Base-by-base conservation (phyloP, 2,113 vertebrate genomes). In the Ahaetulla prasina region DNA sequence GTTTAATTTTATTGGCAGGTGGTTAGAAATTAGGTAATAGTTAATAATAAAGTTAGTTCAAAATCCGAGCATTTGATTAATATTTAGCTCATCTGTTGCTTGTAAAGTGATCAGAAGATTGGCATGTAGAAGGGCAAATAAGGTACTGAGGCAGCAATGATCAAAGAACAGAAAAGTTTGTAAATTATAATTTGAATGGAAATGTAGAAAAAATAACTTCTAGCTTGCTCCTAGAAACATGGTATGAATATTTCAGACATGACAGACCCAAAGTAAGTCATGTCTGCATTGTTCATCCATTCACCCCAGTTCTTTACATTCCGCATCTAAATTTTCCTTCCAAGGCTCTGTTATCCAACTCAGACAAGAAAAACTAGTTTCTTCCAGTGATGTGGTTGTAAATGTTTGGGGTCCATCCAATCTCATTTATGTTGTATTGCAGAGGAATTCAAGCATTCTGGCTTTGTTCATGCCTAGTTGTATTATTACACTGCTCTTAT, bases 31-130 rank as follows among this genome's bases (percentile, higher is more conserved):
- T 94, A 53, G 30, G 45, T 30, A 43, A 55, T 20, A 89, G n/a
- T 3, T 53, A 74, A 68, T 35, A 11, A 91, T 88, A 22, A 2
- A 39, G 47, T 49, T 92, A 90, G 94, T 43, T 16, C 3, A 1
- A 30, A 63, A 63, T 35, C 87, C 63, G 60, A 92, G 88, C 7
- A 87, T 4, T 39, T 93, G 92, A 94, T 93, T 93, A 94, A 94
- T 57, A 4, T 49, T 20, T 68, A 87, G 55, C 63, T 94, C 90
- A 84, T 93, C 88, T 30, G 93, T 89, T 95, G 86, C 88, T 96
- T 92, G 91, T 60, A 94, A 92, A 91, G 11, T 89, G 93, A 94
- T 95, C 92, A 90, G 20, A 93, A 90, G 91, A 23, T 16, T 89
- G 89, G 91, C 89, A 91, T 52, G 7, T 50, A 86, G 23, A 85